These are phyloP conservation scores for Phataginus tetradactyla DNA, from an alignment of 2,797 vertebrate genomes.

Conservation along the genomic window DNA sequence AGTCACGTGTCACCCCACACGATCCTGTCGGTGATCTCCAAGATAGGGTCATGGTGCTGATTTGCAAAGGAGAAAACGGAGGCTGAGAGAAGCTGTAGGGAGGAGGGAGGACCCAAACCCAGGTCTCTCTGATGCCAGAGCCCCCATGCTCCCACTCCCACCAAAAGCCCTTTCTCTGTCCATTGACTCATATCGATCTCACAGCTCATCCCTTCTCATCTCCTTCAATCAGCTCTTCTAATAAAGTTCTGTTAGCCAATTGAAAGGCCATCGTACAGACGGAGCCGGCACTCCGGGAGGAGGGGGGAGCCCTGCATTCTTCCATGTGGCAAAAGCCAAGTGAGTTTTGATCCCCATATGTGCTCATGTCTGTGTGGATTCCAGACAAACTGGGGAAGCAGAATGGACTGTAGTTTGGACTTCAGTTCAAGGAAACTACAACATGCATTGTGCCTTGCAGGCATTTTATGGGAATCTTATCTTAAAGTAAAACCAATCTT, in stretches of 20 bases:
- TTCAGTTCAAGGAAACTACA: slow-evolving; percentile 34
- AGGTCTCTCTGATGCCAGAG: neutral
- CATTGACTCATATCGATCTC: neutral
- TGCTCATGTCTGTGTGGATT: neutral
- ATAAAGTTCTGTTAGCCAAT: neutral
- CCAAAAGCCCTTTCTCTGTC: neutral
- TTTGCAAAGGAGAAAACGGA: neutral
- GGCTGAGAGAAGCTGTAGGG: too few species aligned
- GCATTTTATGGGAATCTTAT: slow-evolving; percentile 13
- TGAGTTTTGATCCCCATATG: neutral
- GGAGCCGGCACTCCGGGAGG: neutral
- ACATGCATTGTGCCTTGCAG: neutral
- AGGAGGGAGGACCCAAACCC: neutral
- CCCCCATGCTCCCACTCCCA: fast-evolving
- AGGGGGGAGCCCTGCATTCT: neutral
- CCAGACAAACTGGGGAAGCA: neutral
- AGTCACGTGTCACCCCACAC: neutral
- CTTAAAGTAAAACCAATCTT: slow-evolving; percentile 54
- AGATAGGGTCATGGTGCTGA: neutral
- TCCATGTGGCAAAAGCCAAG: neutral
- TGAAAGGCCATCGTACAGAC: neutral
- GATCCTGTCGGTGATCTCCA: neutral
- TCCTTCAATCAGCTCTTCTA: neutral
- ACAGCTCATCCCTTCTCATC: neutral
- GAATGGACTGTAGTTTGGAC: neutral